Percentiles rank a stretch among this genome's conserved stretches.
These are phyloP conservation scores for Campoletis sonorensis DNA, from an alignment of 1,140 invertebrate species.

Conservation along the genomic window DNA sequence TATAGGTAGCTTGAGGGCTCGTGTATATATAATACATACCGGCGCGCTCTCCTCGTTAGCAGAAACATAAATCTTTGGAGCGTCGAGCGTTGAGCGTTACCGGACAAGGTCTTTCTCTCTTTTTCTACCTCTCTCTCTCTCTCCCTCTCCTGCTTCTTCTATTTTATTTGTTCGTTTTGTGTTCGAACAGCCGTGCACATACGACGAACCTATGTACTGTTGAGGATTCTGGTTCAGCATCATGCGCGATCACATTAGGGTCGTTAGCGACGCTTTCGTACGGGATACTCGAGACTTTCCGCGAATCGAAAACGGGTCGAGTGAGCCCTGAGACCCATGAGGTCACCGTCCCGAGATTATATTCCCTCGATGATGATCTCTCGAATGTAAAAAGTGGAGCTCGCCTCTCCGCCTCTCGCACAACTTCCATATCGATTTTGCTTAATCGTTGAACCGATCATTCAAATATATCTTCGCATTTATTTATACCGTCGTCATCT, in stretches of 20 bases:
- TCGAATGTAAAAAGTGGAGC: too few relatives aligned
- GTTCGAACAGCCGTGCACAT: neutral
- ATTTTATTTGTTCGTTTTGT: neutral
- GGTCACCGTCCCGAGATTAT: slow-evolving; percentile 43
- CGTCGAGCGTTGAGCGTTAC: slow-evolving; percentile 38
- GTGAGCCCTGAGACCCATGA: slow-evolving; percentile 39
- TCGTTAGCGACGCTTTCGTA: neutral
- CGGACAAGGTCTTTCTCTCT: slow-evolving; percentile 50
- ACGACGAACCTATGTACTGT: neutral
- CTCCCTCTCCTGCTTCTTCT: neutral
- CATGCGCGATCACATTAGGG: slow-evolving; percentile 47
- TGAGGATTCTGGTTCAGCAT: slow-evolving; percentile 1
- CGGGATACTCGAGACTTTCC: slow-evolving; percentile 46
- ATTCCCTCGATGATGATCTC: slow-evolving; percentile 43
- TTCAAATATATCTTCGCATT: neutral
- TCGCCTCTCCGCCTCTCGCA: too few relatives aligned
- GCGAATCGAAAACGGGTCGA: slow-evolving; percentile 55
- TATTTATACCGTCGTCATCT: neutral
- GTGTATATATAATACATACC: slow-evolving; percentile 7
- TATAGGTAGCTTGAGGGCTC: neutral
- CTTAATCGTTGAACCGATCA: neutral
- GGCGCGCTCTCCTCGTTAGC: slow-evolving; percentile 53
- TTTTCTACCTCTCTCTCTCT: slow-evolving; percentile 28
- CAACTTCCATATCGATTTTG: slow-evolving; percentile 10
- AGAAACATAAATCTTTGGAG: slow-evolving; percentile 54